Base-by-base conservation (phyloP, 2,113 vertebrate species). In the Chloebia gouldiae region DNA sequence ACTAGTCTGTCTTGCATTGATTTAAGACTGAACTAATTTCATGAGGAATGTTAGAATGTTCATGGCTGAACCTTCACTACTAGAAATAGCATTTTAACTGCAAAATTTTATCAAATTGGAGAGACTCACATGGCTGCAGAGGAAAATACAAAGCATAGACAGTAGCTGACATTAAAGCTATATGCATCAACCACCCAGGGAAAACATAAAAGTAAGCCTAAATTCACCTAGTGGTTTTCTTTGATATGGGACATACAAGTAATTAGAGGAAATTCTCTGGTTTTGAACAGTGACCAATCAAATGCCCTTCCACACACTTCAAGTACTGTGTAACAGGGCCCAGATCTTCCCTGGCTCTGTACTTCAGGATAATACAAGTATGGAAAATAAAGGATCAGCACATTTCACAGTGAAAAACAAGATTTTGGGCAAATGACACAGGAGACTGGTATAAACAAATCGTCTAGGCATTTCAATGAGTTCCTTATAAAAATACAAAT, bases 281-380 rank as follows among this genome's bases (percentile, higher is more conserved):
- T 88, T 90, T 82, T 68, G 56, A 92, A 69, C 8, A 53, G 15
- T 6, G 28, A 88, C 20, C 11, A 25, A 60, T 4, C 28, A 22
- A 71, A 33, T 23, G 47, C 18, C 49, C 31, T 88, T 65, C 28
- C 20, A 33, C 1, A 0, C 18, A 64, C 3, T 13, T 30, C 1
- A 1, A 44, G 13, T 20, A 16, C 27, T 3, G 2, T 7, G 4
- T 12, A 82, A 60, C 0, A 0, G 10, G 13, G 11, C 40, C 18
- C 30, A 40, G 31, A 70, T 7, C 7, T 51, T 57, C 28, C 70
- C 28, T 11, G 40, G 7, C 18, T 49, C 47, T 35, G 19, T 42
- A 57, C 6, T 27, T 83, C 40, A 64, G n/a, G 42, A 20, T 31
- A 78, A 75, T 11, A 49, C 1, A 44, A 44, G 24, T 7, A 64